Conservation (phyloP, 2,888 invertebrate species). For the Lithophane leautieri region DNA sequence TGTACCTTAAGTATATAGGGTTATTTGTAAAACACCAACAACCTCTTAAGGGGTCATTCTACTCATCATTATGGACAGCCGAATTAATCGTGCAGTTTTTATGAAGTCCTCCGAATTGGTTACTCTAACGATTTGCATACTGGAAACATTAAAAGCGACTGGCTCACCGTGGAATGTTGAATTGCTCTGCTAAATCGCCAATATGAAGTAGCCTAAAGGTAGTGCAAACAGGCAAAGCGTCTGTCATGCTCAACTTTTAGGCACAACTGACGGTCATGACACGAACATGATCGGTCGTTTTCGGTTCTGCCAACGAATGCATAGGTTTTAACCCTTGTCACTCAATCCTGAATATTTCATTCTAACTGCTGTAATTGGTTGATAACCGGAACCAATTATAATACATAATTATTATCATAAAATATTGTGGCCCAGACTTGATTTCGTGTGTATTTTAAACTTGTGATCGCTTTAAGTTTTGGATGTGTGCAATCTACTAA, state of each 20-base stretch:
- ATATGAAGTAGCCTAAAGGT: neutral
- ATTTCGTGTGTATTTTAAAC: too few species aligned
- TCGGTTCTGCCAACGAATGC: slow-evolving; percentile 4
- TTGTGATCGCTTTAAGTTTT: too few species aligned
- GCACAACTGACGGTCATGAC: neutral
- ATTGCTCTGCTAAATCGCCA: neutral
- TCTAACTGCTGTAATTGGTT: neutral
- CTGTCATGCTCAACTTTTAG: slow-evolving; percentile 22
- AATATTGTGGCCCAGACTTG: too few species aligned
- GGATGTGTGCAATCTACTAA: too few species aligned
- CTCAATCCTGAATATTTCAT: neutral
- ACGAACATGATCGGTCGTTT: neutral
- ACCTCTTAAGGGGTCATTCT: too few species aligned
- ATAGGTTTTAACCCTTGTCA: neutral
- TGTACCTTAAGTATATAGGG: too few species aligned
- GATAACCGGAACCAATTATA: neutral
- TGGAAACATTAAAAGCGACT: neutral
- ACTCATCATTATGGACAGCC: too few species aligned
- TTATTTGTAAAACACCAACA: too few species aligned
- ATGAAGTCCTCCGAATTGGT: neutral
- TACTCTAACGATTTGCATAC: slow-evolving; percentile 2
- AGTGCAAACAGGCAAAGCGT: neutral
- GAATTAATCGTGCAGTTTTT: slow-evolving; percentile 17
- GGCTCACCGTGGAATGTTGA: neutral
- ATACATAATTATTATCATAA: too few species aligned